Evolutionary conservation across 1,140 invertebrate species (phyloP), one percentile per base, ranked within the genome.

Genomic region (Metaphire vulgaris): DNA sequence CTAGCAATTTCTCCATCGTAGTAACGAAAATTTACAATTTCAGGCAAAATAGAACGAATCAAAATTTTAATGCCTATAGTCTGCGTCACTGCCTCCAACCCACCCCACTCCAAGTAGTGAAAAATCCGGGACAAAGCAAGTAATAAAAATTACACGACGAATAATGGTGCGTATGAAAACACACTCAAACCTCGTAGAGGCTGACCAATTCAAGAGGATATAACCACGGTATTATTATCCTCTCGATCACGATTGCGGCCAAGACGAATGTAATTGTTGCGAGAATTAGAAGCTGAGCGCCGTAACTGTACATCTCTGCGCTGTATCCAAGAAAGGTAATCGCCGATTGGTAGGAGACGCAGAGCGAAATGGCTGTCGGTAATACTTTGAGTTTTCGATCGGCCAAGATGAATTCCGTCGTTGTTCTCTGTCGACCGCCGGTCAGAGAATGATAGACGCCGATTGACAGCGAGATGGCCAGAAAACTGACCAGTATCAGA

Each of bases 171-270:
- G n/a, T n/a, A n/a, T n/a, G n/a, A n/a, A n/a, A n/a, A n/a, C n/a
- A n/a, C n/a, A n/a, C n/a, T n/a, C n/a, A n/a, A n/a, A n/a, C n/a
- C 76, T 79, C 74, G 56, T 79, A 79, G 12, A 79, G 72, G 65
- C 80, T 81, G 14, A 77, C 80, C 31, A 81, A 74, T 73, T 75
- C 71, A 29, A 81, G 68, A n/a, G 80, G 80, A 75, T 80, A 79
- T 0, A 81, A 33, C 21, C 80, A 74, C 0, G 80, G 80, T 1
- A 81, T 76, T 16, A 79, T 74, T 14, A 81, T 69, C n/a, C n/a
- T n/a, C n/a, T n/a, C n/a, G n/a, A n/a, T n/a, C 1, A 79, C 31
- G 15, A 80, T 1, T 14, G 72, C 33, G 14, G 76, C 56, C 0
- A 79, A 15, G n/a, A 33, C 26, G 16, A 69, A 1, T 21, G 28